Evolutionary conservation across 2,113 vertebrate species (phyloP), one percentile per base, ranked within the genome.

Genomic region (Oncorhynchus tshawytscha): DNA sequence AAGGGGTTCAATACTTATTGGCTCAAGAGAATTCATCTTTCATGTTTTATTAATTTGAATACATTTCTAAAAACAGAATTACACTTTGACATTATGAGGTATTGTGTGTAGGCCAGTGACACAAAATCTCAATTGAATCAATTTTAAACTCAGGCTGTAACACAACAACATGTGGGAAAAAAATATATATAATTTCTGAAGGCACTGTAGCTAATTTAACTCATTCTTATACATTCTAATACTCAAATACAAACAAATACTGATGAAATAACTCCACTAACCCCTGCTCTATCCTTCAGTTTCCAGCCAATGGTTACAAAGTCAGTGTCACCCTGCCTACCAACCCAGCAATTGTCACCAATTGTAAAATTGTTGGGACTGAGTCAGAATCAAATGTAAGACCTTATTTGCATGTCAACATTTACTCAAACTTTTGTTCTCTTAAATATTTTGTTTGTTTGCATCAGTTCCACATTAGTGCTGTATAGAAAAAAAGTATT

Each of bases 241-340:
- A 22, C 2, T 25, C 8, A 24, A 16, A 15, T 60, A 9, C 1
- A 59, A 67, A 60, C 25, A 51, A 51, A 51, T 49, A 57, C 16
- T 71, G 78, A 66, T 27, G 15, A 51, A 12, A 20, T 67, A 39
- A 68, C 54, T 34, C 7, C 67, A 48, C 69, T 75, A 75, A 77
- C 45, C 49, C 13, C 65, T 76, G 8, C n/a, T 75, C 25, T 85
- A 54, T 25, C 64, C 69, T 64, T 57, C 75, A 93, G 91, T 72
- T 67, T 88, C 90, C 91, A 39, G 74, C 71, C 64, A 91, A 89
- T 71, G 91, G 84, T 67, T 80, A 85, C 79, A 86, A 66, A 77
- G 83, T 89, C 64, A 71, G 74, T 51, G 49, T 16, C 49, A 51
- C 49, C 25, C 0, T 49, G 6, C 24, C 82, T 27, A 71, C 69